phyloP scores from a whole-genome alignment of 53 echinoderm and acorn worm species.

The Arbacia lixula region DNA sequence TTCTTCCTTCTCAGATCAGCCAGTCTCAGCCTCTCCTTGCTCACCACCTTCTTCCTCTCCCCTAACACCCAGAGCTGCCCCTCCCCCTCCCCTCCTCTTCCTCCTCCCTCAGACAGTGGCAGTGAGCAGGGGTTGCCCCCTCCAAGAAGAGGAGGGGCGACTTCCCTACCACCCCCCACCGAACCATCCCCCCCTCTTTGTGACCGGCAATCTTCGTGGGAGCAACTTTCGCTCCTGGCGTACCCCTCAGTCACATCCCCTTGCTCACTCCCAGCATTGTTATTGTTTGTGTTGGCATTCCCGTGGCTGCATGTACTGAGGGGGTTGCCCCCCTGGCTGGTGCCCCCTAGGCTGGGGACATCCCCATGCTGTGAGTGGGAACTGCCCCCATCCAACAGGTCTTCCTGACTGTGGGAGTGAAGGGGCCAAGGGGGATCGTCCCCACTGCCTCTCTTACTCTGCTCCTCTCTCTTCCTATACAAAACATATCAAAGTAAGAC shows the following conservation, averaged over 20 bases:
- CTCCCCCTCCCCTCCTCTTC: background rate
- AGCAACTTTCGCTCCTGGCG: background rate
- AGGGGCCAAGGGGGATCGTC: background rate
- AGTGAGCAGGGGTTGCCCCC: background rate
- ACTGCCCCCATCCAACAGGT: background rate
- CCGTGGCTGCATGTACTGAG: conserved; percentile 37
- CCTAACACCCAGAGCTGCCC: background rate
- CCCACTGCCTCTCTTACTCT: conserved; percentile 10
- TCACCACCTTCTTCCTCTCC: conserved; percentile 51
- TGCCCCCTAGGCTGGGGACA: background rate
- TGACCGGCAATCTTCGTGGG: background rate
- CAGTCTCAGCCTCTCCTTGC: conserved; percentile 53
- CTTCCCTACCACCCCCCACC: background rate
- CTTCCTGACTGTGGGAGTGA: conserved; percentile 17
- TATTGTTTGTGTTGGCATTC: conserved; percentile 66
- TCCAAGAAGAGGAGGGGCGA: background rate
- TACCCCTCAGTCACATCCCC: background rate
- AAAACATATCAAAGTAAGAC: background rate
- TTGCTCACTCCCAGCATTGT: background rate
- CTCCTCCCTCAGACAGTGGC: background rate
- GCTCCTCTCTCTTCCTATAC: conserved; percentile 46
- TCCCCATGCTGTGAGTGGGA: background rate
- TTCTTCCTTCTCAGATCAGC: conserved; percentile 52
- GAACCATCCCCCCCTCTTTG: background rate
- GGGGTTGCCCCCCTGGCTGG: background rate